Percentiles rank a stretch among this genome's conserved stretches.
These are phyloP conservation scores for Neolamprologus longior DNA, from an alignment of 2,113 vertebrate genomes.

Conservation along the genomic window DNA sequence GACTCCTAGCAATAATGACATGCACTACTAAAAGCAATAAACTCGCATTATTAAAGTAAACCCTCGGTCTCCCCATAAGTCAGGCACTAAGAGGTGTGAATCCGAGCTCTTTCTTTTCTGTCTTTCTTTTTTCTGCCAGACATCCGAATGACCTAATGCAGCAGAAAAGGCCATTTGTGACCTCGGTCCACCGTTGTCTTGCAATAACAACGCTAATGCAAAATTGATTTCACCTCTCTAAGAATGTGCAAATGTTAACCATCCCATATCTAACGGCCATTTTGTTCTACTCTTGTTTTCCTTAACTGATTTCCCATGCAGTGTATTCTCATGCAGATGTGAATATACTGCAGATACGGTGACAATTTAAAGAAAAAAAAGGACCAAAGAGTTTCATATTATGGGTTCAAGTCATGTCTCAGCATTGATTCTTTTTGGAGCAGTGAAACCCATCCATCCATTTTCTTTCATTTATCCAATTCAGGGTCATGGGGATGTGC, in stretches of 20 bases:
- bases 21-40: conserved; percentile 11
- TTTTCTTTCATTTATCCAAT: not conserved
- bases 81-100: not conserved
- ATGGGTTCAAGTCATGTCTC: not conserved
- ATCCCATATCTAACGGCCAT: not conserved
- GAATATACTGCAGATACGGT: not conserved
- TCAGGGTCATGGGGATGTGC: not conserved
- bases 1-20: not conserved
- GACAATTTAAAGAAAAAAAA: not conserved
- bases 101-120: not conserved
- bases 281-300: not conserved
- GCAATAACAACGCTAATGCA: not conserved
- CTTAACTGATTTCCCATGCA: not conserved
- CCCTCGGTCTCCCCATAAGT: not conserved
- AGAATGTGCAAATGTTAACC: not conserved
- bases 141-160: not conserved
- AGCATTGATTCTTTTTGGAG: not conserved
- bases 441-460: not conserved
- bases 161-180: not conserved
- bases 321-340: not conserved
- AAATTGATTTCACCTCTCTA: not conserved
- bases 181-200: not conserved
- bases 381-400: not conserved
- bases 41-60: conserved; percentile 15
- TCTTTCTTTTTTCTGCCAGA: not conserved